These are phyloP conservation scores for Phrynocephalus forsythii DNA, from an alignment of 2,797 vertebrate genomes.

Conservation along the genomic window DNA sequence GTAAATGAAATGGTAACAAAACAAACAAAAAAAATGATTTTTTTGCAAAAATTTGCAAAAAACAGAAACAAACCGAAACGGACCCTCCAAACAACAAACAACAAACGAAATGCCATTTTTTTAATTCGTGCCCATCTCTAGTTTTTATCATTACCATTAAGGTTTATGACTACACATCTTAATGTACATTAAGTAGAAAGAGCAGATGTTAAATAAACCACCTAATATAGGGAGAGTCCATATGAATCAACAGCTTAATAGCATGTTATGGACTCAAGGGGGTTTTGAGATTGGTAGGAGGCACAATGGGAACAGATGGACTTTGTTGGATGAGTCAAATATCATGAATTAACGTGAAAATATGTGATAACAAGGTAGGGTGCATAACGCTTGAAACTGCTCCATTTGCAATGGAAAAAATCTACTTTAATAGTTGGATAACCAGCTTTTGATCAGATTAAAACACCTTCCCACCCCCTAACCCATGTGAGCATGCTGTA, in stretches of 20 bases:
- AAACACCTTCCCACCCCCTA: not conserved
- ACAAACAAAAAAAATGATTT: too few relatives aligned
- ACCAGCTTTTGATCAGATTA: not conserved
- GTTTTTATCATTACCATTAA: too few relatives aligned
- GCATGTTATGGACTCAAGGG: conserved; percentile 61
- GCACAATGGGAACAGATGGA: conserved; percentile 69
- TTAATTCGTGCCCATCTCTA: not conserved
- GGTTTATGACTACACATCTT: too few relatives aligned
- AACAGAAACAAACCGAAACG: too few relatives aligned
- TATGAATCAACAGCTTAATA: conserved; percentile 66
- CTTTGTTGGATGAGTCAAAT: conserved; percentile 71
- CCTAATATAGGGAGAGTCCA: conserved; percentile 64
- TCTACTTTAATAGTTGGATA: not conserved
- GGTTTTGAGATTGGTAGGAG: conserved; percentile 66
- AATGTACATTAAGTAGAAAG: conserved; percentile 36
- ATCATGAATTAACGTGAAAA: conserved; percentile 64
- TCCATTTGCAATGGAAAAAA: not conserved
- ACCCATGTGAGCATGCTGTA: not conserved
- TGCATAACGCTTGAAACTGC: conserved; percentile 48
- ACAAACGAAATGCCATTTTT: not conserved
- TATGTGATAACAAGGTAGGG: conserved; percentile 35
- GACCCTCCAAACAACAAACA: too few relatives aligned
- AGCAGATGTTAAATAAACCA: conserved; percentile 56
- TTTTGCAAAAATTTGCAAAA: too few relatives aligned
- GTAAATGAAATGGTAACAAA: too few relatives aligned